A percentile compares a stretch with the other conserved stretches of the same genome.
These are phyloP conservation scores for Pipistrellus kuhlii DNA, from an alignment of 2,797 vertebrate genomes.

Conservation along the genomic window DNA sequence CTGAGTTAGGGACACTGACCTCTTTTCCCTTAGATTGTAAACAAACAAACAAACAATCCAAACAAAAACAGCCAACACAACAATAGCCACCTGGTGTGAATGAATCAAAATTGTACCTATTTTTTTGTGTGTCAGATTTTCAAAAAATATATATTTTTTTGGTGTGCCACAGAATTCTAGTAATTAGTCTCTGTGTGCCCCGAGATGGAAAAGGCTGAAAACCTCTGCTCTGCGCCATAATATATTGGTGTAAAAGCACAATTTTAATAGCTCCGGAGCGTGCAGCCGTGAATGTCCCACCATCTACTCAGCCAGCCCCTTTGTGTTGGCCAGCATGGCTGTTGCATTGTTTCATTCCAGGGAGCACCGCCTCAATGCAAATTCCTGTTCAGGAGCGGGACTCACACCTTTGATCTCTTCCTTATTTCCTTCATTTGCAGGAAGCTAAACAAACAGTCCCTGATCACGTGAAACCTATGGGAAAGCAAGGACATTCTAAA, in stretches of 20 bases:
- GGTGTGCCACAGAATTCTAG: not conserved
- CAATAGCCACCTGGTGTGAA: not conserved
- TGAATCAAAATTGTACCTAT: not conserved
- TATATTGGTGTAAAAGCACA: slow-evolving; percentile 14
- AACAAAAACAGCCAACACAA: not conserved
- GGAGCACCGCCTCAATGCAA: not conserved
- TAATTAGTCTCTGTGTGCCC: not conserved
- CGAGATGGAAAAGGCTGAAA: not conserved
- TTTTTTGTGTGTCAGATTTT: not conserved
- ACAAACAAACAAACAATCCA: not conserved
- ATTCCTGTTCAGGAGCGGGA: not conserved
- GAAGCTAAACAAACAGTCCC: slow-evolving; percentile 9
- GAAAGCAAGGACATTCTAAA: slow-evolving; percentile 42
- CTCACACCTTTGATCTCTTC: not conserved
- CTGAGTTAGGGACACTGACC: not conserved
- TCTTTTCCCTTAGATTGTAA: not conserved
- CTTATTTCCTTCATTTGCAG: slow-evolving; percentile 2
- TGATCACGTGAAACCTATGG: not conserved
- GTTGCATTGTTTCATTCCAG: slow-evolving; percentile 5
- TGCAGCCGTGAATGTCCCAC: not conserved
- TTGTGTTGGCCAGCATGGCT: not conserved
- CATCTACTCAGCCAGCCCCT: not conserved
- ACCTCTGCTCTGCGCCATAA: not conserved
- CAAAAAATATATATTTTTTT: not conserved
- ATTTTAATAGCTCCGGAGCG: not conserved